A percentile compares a stretch with the other conserved stretches of the same genome.
Conservation (phyloP, 2,888 invertebrate species). For the Diaperis boleti region DNA sequence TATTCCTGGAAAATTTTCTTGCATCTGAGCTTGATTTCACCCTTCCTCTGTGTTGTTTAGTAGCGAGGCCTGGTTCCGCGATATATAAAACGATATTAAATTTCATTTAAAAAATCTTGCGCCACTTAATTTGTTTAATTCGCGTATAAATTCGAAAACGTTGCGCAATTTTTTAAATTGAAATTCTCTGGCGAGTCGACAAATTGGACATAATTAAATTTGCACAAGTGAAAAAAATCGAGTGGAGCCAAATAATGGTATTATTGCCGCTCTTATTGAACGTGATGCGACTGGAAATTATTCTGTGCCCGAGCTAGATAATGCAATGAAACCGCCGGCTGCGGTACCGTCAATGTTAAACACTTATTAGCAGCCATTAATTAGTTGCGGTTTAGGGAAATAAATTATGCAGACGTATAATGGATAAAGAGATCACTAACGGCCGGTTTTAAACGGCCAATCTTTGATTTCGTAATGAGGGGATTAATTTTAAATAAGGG, state of each 20-base stretch:
- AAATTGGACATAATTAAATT: slow-evolving; percentile 46
- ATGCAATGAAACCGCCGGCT: slow-evolving; percentile 40
- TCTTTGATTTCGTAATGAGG: background rate
- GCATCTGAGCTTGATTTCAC: slow-evolving; percentile 2
- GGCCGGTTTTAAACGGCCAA: background rate
- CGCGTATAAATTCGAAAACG: slow-evolving; percentile 25
- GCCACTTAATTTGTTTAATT: slow-evolving; percentile 28
- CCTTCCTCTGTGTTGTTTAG: background rate
- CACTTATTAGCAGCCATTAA: slow-evolving; percentile 26
- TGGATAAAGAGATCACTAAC: slow-evolving; percentile 13
- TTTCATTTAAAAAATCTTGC: slow-evolving; percentile 18
- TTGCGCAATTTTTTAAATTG: slow-evolving; percentile 7
- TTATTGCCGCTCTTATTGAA: slow-evolving; percentile 27
- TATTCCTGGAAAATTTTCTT: slow-evolving; percentile 19
- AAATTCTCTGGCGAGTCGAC: slow-evolving; percentile 39
- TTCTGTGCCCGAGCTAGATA: slow-evolving; percentile 28
- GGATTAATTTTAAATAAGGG: background rate
- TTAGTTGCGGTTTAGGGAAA: slow-evolving; percentile 28
- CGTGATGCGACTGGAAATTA: slow-evolving; percentile 34
- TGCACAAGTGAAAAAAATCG: slow-evolving; percentile 45
- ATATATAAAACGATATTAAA: background rate
- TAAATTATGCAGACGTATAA: slow-evolving; percentile 30
- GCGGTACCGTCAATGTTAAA: slow-evolving; percentile 39
- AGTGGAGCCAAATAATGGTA: slow-evolving; percentile 29
- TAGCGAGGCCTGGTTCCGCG: too few species aligned